Base-by-base conservation (phyloP, 1,140 invertebrate species). In the Ericerus pela region DNA sequence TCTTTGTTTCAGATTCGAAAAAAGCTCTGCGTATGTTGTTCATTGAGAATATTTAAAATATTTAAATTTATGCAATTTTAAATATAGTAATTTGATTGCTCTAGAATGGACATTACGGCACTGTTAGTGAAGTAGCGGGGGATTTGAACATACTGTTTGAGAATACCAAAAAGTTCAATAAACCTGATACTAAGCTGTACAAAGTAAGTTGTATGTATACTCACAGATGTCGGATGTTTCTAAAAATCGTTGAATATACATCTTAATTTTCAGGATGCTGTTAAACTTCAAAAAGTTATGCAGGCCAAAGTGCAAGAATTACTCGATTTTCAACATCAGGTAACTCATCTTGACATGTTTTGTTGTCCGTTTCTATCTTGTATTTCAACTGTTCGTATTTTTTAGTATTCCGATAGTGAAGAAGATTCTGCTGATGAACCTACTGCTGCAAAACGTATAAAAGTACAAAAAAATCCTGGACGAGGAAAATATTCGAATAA, bases 71-170 rank as follows among this genome's bases (percentile, higher is more conserved):
- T 41, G 2, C 1, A 2, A 18, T 55, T 31, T 27, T 2, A 24
- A 30, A 1, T 38, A 26, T n/a, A 14, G 29, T 6, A 24, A 12
- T 29, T 14, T 57, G 14, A 41, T 26, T 20, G 57, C 53, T 58
- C 54, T 62, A 82, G 69, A 81, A 79, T 65, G 84, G 85, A 20
- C 79, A 81, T 60, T 97, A 97, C 70, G 82, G 79, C 2, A 88
- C 83, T 14, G 72, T 96, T 2, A 85, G 81, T 58, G 88, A 96
- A 70, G 79, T 97, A 54, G 86, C 88, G n/a, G 82, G 82, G 1
- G 95, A 98, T 67, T 79, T 98, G 74, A 94, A 94, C 68, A 80
- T 96, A n/a, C 94, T 99, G 83, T 95, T 98, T 75, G 88, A 96
- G 67, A 98, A 97, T 75, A 93, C 94, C 6, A 93, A 92, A 67